Evolutionary conservation across 2,888 invertebrate genomes (phyloP), one percentile per base, ranked within the genome.

Genomic region (Cyclophora albipunctata): DNA sequence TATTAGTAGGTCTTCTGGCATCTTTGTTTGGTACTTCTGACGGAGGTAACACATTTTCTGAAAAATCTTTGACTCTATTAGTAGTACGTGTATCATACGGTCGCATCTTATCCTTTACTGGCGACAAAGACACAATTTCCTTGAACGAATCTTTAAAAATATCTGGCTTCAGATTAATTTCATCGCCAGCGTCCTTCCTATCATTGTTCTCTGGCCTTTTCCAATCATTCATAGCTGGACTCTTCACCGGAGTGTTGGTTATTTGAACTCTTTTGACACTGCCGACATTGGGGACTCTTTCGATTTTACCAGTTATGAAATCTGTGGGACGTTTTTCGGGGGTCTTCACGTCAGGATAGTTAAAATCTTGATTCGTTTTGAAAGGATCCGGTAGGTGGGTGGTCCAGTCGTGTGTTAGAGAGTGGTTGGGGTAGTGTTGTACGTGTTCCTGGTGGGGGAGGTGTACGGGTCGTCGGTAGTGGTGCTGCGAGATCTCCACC

Each of bases 401-500:
- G 5, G 4, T 37, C 37, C 37, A 37, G 37, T 37, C 37, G 37
- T 37, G 37, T 37, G 37, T 37, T 5, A 37, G 37, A 37, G 37
- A 37, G 4, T 37, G 37, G 37, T 37, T 37, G 5, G 37, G 4
- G 37, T 37, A 34, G 4, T 7, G 42, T 20, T 43, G 33, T 48
- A 51, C 46, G 53, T 56, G 45, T 56, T 51, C 4, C 54, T 52
- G 5, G 63, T 53, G 33, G 2, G 34, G 4, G 43, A 33, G 43
- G 43, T 43, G 20, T 4, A 63, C 33, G 3, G 79, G 72, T 54
- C 78, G 79, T 41, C 67, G 69, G 58, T 81, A 80, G 54, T 78
- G 71, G 43, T 78, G 78, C 54, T 87, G 87, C 0, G 86, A 73
- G 55, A 88, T 87, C 58, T 88, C 81, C 37, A 88, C 84, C 87